Percentiles rank a stretch among this genome's conserved stretches.
phyloP scores from a whole-genome alignment of 2,888 invertebrate species.

The Hipparchia semele region DNA sequence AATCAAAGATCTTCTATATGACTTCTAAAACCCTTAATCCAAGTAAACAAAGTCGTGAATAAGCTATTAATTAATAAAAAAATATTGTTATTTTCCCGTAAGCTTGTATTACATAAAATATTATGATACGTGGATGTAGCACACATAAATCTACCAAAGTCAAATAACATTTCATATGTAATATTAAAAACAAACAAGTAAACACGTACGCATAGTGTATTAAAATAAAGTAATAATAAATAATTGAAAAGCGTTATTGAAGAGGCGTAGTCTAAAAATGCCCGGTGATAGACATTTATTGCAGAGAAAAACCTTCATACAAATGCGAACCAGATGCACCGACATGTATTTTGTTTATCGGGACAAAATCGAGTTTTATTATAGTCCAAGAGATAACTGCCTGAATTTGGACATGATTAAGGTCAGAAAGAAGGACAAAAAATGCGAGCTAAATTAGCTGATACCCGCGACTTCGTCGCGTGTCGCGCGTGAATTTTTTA shows the following conservation, averaged over 20 bases:
- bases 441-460: too few relatives aligned
- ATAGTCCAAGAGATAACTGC: constrained; percentile 12
- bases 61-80: too few relatives aligned
- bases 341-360: constrained; percentile 32
- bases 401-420: background rate
- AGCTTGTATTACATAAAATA: background rate
- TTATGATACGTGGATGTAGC: background rate
- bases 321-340: constrained; percentile 37
- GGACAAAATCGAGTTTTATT: constrained; percentile 21
- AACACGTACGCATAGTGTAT: background rate
- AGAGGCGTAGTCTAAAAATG: constrained; percentile 28
- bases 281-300: constrained; percentile 29
- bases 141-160: background rate
- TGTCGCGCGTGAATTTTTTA: too few relatives aligned
- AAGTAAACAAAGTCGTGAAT: too few relatives aligned
- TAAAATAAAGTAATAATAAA: constrained; percentile 18
- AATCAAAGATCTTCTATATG: too few relatives aligned
- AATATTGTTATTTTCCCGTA: background rate
- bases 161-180: constrained; percentile 4
- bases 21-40: too few relatives aligned
- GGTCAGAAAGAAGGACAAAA: too few relatives aligned
- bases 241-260: constrained; percentile 24
- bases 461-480: too few relatives aligned
- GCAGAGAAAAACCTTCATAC: constrained; percentile 30
- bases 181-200: constrained; percentile 19